Conservation (phyloP, 2,888 invertebrate species). For the Cataglyphis livida region DNA sequence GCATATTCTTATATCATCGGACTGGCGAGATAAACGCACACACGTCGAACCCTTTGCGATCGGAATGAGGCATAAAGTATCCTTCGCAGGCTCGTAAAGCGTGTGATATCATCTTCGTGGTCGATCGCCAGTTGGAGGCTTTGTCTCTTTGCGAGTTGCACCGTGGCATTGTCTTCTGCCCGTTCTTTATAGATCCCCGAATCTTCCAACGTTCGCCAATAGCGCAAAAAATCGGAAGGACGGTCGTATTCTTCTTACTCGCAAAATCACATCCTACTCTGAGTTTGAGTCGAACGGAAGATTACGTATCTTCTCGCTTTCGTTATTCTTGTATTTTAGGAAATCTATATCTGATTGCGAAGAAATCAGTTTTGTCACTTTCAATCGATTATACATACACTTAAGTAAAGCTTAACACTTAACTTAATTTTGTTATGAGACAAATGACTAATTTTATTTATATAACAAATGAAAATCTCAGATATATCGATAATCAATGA, state of each 20-base stretch:
- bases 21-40: slow-evolving; percentile 72
- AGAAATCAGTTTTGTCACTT: neutral
- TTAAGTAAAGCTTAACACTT: no score
- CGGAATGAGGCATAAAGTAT: slow-evolving; percentile 80
- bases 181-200: slow-evolving; percentile 76
- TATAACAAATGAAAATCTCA: no score
- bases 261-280: slow-evolving; percentile 13
- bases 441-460: no score
- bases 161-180: slow-evolving; percentile 79
- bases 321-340: neutral
- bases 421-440: no score
- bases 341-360: neutral
- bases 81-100: slow-evolving; percentile 80
- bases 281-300: neutral
- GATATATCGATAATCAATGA: neutral
- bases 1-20: slow-evolving; percentile 75
- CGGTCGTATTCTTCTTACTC: slow-evolving; percentile 49
- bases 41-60: slow-evolving; percentile 70
- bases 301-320: neutral
- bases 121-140: slow-evolving; percentile 76
- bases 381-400: neutral
- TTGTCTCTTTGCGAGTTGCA: slow-evolving; percentile 79
- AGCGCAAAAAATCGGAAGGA: slow-evolving; percentile 73
- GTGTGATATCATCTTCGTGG: slow-evolving; percentile 82
- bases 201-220: slow-evolving; percentile 71